Conservation (phyloP, 2,113 vertebrate species). For the Oncorhynchus gorbuscha region DNA sequence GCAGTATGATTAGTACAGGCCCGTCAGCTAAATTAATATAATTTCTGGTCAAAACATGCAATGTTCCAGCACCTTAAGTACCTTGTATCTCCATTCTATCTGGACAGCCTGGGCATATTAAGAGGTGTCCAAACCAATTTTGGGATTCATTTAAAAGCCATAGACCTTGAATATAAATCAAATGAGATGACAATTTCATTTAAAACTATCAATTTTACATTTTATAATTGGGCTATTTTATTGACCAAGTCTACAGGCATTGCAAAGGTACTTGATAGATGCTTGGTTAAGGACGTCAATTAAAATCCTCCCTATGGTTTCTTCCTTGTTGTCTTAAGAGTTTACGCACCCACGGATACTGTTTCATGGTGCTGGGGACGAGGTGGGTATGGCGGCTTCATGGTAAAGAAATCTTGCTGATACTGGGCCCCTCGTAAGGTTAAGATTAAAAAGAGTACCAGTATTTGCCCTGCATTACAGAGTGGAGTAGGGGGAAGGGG, state of each 20-base stretch:
- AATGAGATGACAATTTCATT: constrained; percentile 12
- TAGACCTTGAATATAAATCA: constrained; percentile 12
- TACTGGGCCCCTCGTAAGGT: background rate
- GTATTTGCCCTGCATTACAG: background rate
- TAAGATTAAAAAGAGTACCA: background rate
- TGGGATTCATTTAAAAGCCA: constrained; percentile 7
- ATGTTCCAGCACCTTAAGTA: background rate
- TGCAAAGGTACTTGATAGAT: background rate
- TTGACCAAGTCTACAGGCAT: constrained; percentile 11
- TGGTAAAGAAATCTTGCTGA: background rate
- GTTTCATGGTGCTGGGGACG: background rate
- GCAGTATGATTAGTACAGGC: background rate
- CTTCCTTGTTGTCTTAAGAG: background rate
- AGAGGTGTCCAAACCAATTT: constrained; percentile 38
- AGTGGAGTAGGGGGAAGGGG: background rate
- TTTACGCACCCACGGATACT: background rate
- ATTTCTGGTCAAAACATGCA: constrained; percentile 22
- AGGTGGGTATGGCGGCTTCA: background rate
- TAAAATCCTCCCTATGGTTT: background rate
- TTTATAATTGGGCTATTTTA: constrained; percentile 38
- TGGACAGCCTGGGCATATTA: constrained; percentile 24
- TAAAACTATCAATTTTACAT: constrained; percentile 13
- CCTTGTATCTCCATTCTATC: constrained; percentile 8
- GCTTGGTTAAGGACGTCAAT: constrained; percentile 10
- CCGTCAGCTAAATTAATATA: background rate